Evolutionary conservation across 2,797 vertebrate genomes (phyloP).

Genomic region (Borostomias antarcticus): DNA sequence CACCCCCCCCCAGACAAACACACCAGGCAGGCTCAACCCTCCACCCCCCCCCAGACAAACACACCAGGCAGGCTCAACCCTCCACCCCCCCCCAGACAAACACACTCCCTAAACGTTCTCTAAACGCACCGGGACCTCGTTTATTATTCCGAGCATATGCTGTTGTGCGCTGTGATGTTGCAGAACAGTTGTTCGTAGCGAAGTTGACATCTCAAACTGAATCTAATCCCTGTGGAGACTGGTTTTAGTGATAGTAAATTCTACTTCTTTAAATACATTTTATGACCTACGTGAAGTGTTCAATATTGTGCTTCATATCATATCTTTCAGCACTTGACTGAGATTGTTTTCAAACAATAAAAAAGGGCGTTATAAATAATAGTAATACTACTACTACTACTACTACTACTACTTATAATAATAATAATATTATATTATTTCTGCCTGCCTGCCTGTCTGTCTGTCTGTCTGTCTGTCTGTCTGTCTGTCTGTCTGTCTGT

Average conservation of each 20-base stretch:
- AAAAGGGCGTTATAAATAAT: no score
- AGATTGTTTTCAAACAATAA: no score
- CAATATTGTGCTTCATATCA: background rate
- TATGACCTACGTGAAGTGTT: background rate
- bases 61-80: conserved; percentile 65
- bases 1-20: no score
- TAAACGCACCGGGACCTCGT: conserved; percentile 68
- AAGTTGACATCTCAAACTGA: conserved; percentile 64
- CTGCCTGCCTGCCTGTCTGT: no score
- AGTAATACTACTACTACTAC: no score
- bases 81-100: conserved; percentile 41
- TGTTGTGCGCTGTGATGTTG: conserved; percentile 65
- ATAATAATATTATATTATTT: no score
- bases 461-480: no score
- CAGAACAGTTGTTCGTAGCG: conserved; percentile 52
- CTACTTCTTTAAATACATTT: background rate
- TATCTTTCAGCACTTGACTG: no score
- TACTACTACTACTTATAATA: no score
- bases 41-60: no score
- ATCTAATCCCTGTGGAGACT: conserved; percentile 45
- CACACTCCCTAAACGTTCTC: no score
- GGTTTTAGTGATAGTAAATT: conserved; percentile 44
- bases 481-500: no score
- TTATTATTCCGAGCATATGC: conserved; percentile 63
- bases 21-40: conserved; percentile 65